Evolutionary conservation across 2,113 vertebrate genomes (phyloP).

Genomic region (Sphyrna mokarran): DNA sequence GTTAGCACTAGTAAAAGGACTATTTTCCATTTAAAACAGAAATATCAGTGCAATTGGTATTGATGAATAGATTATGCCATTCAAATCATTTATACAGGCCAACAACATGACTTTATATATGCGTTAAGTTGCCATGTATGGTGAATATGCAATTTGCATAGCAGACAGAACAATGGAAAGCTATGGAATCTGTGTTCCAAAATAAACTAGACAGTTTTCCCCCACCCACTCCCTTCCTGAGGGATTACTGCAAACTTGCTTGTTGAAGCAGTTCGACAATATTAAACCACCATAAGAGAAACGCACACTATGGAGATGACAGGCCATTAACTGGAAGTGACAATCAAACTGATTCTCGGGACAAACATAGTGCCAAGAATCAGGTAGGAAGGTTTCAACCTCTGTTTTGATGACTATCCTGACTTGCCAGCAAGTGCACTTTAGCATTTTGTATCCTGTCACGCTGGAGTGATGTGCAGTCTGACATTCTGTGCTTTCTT

Average conservation of each 20-base stretch:
- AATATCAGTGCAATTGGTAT: not conserved
- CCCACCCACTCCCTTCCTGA: not conserved
- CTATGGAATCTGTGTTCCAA: not conserved
- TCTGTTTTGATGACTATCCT: not conserved
- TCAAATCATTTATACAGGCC: not conserved
- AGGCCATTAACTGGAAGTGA: not conserved
- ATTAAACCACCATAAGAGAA: not conserved
- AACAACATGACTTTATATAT: not conserved
- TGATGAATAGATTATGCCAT: not conserved
- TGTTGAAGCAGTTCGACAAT: not conserved
- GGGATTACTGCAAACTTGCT: not conserved
- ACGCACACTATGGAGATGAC: not conserved
- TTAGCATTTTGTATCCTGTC: not conserved
- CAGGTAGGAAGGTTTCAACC: not conserved
- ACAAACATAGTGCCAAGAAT: not conserved
- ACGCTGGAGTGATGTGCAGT: not conserved
- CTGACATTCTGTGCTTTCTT: not conserved
- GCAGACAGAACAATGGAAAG: too few relatives aligned
- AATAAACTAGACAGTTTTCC: not conserved
- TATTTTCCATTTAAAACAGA: not conserved
- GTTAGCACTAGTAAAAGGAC: too few relatives aligned
- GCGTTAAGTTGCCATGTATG: not conserved
- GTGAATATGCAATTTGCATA: not conserved
- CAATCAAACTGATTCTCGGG: not conserved
- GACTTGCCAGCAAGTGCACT: too few relatives aligned